Base-by-base conservation (phyloP, 2,888 invertebrate genomes). In the Bembecia ichneumoniformis region DNA sequence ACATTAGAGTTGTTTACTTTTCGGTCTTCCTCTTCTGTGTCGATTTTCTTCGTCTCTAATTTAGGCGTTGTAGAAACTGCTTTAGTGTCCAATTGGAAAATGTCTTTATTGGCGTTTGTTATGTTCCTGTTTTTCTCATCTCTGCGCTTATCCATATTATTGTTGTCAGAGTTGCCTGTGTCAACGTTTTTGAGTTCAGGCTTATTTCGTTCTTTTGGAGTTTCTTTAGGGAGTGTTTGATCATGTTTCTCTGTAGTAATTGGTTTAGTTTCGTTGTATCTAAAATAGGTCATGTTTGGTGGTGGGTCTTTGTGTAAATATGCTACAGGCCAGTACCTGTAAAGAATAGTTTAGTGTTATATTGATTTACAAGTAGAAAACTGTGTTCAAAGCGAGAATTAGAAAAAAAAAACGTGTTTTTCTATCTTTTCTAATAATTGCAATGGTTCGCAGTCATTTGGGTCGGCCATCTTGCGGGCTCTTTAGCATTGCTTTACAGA, bases 301-400 rank as follows among this genome's bases (percentile, higher is more conserved):
- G 96, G 95, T 35, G 91, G 90, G 52, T 92, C 91, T 70, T 91
- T 91, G 65, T 96, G 95, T 0, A 95, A 86, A 68, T 95, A 96
- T 0, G 94, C 92, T 14, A 95, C 92, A 0, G 95, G 95, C 94
- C 94, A 95, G 58, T 90, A 89, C 60, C 89, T 89, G 59, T 48
- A 74, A 62, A 49, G 44, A 28, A 57, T 10, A 49, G 4, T 14
- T 40, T 5, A 28, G 28, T 9, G 28, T 28, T 28, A 28, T 28
- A 28, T 28, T 9, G 9, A 28, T 28, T 28, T 28, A 7, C 28
- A 7, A 2, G 7, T 7, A 28, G 28, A 28, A 28, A 7, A 28
- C 28, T 28, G 28, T 28, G 28, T 28, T 28, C 3, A 28, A 28
- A 28, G 7, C 5, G 28, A 28, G 7, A 7, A 28, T 28, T 7